Evolutionary conservation across 2,888 invertebrate species (phyloP).

Genomic region (Caenorhabditis sp.): DNA sequence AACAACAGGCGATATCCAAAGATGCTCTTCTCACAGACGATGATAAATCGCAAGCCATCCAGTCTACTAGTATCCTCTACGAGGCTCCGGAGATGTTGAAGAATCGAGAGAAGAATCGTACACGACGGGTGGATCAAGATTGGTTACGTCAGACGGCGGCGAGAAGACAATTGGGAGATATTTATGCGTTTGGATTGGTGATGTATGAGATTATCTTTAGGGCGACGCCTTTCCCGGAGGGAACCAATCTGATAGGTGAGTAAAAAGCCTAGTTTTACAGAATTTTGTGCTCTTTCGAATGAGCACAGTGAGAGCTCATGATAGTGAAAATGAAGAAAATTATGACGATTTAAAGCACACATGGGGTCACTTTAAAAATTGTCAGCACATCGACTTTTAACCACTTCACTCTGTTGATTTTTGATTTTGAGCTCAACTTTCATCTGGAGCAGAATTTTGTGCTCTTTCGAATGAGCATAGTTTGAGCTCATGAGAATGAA

Average conservation of each 20-base stretch:
- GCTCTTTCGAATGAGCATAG: no score
- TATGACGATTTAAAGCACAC: no score
- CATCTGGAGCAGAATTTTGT: no score
- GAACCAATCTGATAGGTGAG: conserved; percentile 56
- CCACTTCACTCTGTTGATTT: no score
- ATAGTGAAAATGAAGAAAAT: no score
- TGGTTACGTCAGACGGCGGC: conserved; percentile 46
- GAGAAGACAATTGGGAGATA: conserved; percentile 62
- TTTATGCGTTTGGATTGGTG: conserved; percentile 68
- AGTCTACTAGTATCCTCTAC: conserved; percentile 65
- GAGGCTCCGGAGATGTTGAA: conserved; percentile 69
- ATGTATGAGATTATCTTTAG: conserved; percentile 68
- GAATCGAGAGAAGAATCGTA: conserved; percentile 63
- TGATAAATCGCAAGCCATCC: conserved; percentile 65
- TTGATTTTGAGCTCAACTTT: no score
- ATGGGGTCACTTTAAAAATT: no score
- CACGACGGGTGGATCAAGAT: conserved; percentile 57
- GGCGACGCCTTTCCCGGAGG: conserved; percentile 62
- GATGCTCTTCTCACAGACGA: conserved; percentile 55
- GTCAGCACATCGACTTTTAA: no score
- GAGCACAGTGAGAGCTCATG: no score
- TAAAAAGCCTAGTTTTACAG: no score
- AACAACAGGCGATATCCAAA: conserved; percentile 57
- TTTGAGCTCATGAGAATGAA: no score
- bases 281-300: no score